Conservation (phyloP, 2,797 vertebrate genomes). For the Paedocypris micromegethes region DNA sequence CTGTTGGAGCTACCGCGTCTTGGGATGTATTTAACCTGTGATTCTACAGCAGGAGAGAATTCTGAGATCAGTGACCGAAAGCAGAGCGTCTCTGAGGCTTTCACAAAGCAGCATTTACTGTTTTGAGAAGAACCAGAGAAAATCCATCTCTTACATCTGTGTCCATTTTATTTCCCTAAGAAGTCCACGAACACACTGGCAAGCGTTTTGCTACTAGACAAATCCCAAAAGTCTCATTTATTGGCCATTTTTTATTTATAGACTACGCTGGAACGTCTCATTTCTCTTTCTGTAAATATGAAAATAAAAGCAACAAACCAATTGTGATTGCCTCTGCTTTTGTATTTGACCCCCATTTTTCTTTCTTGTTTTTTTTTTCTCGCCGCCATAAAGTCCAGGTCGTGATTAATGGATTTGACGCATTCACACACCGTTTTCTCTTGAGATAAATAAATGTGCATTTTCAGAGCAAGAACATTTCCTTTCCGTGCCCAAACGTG, state of each 20-base stretch:
- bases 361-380: background rate
- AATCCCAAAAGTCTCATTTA: background rate
- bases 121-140: slow-evolving; percentile 28
- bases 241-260: too few relatives aligned
- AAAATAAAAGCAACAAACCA: too few relatives aligned
- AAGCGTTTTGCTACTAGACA: background rate
- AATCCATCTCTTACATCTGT: background rate
- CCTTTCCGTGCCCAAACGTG: slow-evolving; percentile 10
- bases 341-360: background rate
- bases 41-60: slow-evolving; percentile 17
- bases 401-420: slow-evolving; percentile 27
- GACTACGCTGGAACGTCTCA: too few relatives aligned
- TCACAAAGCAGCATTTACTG: slow-evolving; percentile 20
- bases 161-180: background rate
- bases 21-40: slow-evolving; percentile 40
- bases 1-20: slow-evolving; percentile 22
- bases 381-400: slow-evolving; percentile 7
- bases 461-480: slow-evolving; percentile 19
- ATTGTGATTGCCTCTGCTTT: background rate
- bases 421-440: slow-evolving; percentile 24
- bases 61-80: slow-evolving; percentile 38
- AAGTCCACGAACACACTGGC: background rate
- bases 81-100: slow-evolving; percentile 24
- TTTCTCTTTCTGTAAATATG: too few relatives aligned
- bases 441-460: slow-evolving; percentile 27